These are phyloP conservation scores for Mesembrinibis cayennensis DNA, from an alignment of 2,113 vertebrate genomes.

Conservation along the genomic window DNA sequence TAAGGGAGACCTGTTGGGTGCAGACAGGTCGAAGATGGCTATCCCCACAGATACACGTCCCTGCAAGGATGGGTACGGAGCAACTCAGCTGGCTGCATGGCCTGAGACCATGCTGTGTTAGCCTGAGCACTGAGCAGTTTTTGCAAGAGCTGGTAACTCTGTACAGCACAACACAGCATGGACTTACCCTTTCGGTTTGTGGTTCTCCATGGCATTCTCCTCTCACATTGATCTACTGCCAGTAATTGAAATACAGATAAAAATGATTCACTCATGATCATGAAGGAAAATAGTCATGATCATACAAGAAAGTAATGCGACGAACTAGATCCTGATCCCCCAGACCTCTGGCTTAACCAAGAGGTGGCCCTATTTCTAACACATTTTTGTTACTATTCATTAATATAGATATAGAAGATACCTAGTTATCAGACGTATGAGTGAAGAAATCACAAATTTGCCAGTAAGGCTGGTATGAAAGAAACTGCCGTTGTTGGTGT, in stretches of 20 bases:
- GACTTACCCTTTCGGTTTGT: background rate
- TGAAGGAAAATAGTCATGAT: background rate
- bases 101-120: background rate
- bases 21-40: background rate
- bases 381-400: background rate
- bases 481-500: background rate
- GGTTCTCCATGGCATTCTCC: background rate
- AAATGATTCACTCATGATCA: background rate
- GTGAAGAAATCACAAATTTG: background rate
- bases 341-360: background rate
- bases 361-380: background rate
- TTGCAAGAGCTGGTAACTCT: background rate
- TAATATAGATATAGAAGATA: background rate
- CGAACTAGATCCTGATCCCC: background rate
- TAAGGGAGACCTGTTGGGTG: background rate
- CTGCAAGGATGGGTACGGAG: background rate
- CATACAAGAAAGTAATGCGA: background rate
- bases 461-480: background rate
- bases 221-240: background rate
- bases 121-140: background rate
- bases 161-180: background rate
- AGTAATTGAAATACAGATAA: background rate
- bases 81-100: background rate
- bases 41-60: background rate
- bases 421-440: background rate